A percentile compares a stretch with the other conserved stretches of the same genome.
phyloP scores from a whole-genome alignment of 2,888 invertebrate genomes.

The Taphrorychus bicolor region DNA sequence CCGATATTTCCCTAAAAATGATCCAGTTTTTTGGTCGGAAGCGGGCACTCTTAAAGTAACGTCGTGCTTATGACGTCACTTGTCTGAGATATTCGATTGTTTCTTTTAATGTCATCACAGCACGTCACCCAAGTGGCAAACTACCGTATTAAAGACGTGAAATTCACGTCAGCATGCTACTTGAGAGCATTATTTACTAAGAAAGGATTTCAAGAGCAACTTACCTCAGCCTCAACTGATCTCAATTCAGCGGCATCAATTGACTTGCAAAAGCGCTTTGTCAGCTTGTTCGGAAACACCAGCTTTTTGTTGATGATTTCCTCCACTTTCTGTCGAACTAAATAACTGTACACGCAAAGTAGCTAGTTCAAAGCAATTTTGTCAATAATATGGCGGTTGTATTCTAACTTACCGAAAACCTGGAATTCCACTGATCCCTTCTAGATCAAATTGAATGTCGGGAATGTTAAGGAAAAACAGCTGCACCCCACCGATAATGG shows the following conservation, averaged over 20 bases:
- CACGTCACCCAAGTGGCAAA: no score
- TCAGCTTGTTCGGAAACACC: constrained; percentile 94
- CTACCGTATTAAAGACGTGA: no score
- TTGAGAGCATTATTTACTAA: no score
- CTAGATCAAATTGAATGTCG: constrained; percentile 92
- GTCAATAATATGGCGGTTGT: background rate
- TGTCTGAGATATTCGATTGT: no score
- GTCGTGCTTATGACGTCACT: no score
- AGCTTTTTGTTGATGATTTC: constrained; percentile 66
- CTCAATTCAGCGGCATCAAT: constrained; percentile 81
- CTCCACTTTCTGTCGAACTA: constrained; percentile 51
- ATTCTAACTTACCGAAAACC: constrained; percentile 89
- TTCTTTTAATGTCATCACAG: no score
- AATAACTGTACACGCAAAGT: constrained; percentile 46
- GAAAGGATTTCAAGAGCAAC: background rate
- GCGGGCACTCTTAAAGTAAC: no score
- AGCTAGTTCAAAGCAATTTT: no score
- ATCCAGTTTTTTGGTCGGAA: no score
- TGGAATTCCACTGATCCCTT: constrained; percentile 93
- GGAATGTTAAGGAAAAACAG: constrained; percentile 96
- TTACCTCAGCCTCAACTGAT: constrained; percentile 90
- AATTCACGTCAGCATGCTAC: no score
- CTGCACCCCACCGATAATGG: constrained; percentile 91
- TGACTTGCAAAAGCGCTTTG: constrained; percentile 83
- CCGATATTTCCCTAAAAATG: no score